A percentile compares a stretch with the other conserved stretches of the same genome.
Conservation (phyloP, 2,888 invertebrate genomes). For the Strigamia transsilvanica region DNA sequence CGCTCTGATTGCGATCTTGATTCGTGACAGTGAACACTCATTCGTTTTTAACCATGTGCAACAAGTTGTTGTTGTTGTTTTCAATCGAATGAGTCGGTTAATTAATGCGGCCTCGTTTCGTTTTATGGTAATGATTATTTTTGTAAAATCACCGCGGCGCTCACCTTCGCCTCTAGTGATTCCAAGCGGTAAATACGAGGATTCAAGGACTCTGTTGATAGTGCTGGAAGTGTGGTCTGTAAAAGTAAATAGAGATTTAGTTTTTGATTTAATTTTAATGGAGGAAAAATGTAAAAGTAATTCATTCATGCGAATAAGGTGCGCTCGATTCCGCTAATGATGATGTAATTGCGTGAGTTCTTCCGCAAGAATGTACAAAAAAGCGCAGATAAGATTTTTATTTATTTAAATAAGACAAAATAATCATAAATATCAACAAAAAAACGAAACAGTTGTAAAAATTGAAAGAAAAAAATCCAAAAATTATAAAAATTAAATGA, state of each 20-base stretch:
- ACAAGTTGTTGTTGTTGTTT: constrained; percentile 48
- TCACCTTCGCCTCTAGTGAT: constrained; percentile 51
- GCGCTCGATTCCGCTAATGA: background rate
- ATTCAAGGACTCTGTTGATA: constrained; percentile 32
- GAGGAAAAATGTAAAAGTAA: background rate
- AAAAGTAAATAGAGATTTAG: no score
- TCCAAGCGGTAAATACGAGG: constrained; percentile 47
- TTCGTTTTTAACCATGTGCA: background rate
- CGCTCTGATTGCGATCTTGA: constrained; percentile 15
- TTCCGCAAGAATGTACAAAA: background rate
- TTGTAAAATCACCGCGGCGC: constrained; percentile 7
- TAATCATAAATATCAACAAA: no score
- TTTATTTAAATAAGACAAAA: background rate
- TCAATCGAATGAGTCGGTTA: background rate
- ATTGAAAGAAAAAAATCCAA: no score
- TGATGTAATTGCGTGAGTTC: constrained; percentile 19
- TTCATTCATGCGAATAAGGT: constrained; percentile 12
- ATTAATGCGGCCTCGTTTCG: constrained; percentile 16
- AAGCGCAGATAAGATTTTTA: background rate
- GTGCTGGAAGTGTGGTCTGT: constrained; percentile 33
- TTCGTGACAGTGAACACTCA: background rate
- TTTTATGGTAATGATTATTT: constrained; percentile 20
- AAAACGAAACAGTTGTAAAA: no score
- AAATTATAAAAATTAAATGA: no score
- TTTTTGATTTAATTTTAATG: no score